phyloP scores from a whole-genome alignment of 2,113 vertebrate genomes.

The Mormoops blainvillei region DNA sequence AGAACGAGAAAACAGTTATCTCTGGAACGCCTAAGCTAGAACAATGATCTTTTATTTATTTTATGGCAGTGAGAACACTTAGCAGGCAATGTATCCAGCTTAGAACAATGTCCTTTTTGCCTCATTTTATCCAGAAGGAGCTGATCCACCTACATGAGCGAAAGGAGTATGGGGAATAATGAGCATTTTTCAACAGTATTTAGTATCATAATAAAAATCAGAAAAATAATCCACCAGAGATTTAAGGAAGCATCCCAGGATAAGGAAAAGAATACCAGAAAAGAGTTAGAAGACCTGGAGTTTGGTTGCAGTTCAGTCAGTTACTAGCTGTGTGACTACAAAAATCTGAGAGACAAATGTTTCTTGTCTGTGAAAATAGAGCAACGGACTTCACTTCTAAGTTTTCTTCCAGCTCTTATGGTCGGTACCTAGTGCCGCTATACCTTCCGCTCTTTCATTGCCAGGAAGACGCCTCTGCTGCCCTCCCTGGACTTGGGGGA shows the following conservation, averaged over 20 bases:
- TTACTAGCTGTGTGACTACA: neutral
- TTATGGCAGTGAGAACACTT: neutral
- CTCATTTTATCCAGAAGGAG: neutral
- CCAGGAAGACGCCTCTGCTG: neutral
- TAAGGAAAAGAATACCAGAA: neutral
- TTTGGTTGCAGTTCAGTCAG: neutral
- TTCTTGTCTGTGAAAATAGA: neutral
- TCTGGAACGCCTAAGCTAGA: neutral
- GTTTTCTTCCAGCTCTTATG: neutral
- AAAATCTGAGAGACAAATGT: neutral
- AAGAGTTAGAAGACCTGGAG: neutral
- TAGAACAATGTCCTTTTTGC: neutral
- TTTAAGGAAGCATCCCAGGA: neutral
- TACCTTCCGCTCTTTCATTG: neutral
- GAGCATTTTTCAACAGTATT: neutral
- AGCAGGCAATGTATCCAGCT: neutral
- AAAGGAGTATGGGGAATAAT: neutral
- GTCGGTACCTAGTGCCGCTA: neutral
- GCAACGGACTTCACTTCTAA: neutral
- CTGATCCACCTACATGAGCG: neutral
- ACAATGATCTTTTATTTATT: neutral
- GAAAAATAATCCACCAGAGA: neutral
- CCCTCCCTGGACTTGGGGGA: too few relatives aligned
- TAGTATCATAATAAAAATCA: neutral
- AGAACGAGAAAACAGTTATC: neutral